Conservation (phyloP, 2,797 vertebrate species). For the Taeniopygia guttata region DNA sequence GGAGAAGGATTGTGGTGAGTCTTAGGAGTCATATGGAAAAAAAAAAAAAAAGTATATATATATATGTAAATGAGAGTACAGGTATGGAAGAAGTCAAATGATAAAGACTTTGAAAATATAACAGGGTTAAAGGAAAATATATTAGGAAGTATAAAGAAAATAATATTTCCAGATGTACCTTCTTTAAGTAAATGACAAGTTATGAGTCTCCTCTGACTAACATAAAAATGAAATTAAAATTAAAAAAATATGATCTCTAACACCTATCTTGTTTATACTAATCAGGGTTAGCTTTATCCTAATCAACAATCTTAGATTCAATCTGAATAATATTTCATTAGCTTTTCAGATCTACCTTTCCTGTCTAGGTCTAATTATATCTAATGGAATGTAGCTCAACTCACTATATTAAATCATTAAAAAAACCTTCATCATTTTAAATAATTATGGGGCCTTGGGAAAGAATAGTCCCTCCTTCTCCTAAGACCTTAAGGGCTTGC, state of each 20-base stretch:
- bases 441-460: slow-evolving; percentile 68
- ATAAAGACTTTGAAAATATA: neutral
- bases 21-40: neutral
- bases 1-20: neutral
- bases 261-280: slow-evolving; percentile 81
- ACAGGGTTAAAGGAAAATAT: slow-evolving; percentile 4
- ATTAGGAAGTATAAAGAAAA: slow-evolving; percentile 16
- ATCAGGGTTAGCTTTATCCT: slow-evolving; percentile 83
- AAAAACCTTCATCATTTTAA: slow-evolving; percentile 70
- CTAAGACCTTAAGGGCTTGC: slow-evolving; percentile 41
- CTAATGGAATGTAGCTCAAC: slow-evolving; percentile 85
- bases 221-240: slow-evolving; percentile 70
- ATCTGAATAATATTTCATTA: slow-evolving; percentile 85
- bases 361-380: slow-evolving; percentile 84
- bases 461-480: slow-evolving; percentile 35
- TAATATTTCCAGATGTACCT: slow-evolving; percentile 30
- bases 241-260: slow-evolving; percentile 71
- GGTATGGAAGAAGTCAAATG: neutral
- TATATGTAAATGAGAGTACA: neutral
- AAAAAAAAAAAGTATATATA: neutral
- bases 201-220: slow-evolving; percentile 52
- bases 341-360: slow-evolving; percentile 83
- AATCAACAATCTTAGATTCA: slow-evolving; percentile 82
- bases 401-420: slow-evolving; percentile 82
- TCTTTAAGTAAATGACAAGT: slow-evolving; percentile 38